Conservation (phyloP, 2,797 vertebrate species). For the Corythornis leucogaster region DNA sequence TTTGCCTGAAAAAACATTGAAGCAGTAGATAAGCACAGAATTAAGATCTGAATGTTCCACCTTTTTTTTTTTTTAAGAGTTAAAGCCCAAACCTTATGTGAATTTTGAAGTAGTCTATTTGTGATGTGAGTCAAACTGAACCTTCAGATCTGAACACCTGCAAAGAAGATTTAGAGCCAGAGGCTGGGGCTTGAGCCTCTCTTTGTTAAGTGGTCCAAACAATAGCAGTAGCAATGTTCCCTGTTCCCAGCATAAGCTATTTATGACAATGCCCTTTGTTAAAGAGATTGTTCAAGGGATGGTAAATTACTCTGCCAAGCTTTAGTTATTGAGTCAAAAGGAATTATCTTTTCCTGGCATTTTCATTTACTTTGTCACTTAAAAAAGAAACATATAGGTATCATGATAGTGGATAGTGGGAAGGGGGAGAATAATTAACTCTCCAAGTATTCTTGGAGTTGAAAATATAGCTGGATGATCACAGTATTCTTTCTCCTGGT, state of each 20-base stretch:
- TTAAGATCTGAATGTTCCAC: background rate
- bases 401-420: conserved; percentile 11
- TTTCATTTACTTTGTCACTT: conserved; percentile 71
- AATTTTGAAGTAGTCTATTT: background rate
- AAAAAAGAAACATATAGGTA: conserved; percentile 61
- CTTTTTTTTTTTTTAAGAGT: background rate
- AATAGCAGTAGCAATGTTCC: conserved; percentile 55
- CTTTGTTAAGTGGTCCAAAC: conserved; percentile 58
- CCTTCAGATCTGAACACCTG: conserved; percentile 51
- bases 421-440: conserved; percentile 60
- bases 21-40: background rate
- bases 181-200: conserved; percentile 17
- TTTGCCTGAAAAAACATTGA: conserved; percentile 48
- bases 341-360: conserved; percentile 75
- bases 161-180: conserved; percentile 60
- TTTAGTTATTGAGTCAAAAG: conserved; percentile 51
- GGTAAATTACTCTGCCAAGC: conserved; percentile 69
- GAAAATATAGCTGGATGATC: background rate
- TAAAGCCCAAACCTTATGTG: conserved; percentile 8
- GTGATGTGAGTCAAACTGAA: background rate
- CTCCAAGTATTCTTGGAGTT: background rate
- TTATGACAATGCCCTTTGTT: conserved; percentile 69
- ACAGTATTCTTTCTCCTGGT: background rate
- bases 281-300: conserved; percentile 58
- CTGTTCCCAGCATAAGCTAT: conserved; percentile 65